Evolutionary conservation across 2,113 vertebrate species (phyloP), one percentile per base, ranked within the genome.

Genomic region (Callionymus lyra): DNA sequence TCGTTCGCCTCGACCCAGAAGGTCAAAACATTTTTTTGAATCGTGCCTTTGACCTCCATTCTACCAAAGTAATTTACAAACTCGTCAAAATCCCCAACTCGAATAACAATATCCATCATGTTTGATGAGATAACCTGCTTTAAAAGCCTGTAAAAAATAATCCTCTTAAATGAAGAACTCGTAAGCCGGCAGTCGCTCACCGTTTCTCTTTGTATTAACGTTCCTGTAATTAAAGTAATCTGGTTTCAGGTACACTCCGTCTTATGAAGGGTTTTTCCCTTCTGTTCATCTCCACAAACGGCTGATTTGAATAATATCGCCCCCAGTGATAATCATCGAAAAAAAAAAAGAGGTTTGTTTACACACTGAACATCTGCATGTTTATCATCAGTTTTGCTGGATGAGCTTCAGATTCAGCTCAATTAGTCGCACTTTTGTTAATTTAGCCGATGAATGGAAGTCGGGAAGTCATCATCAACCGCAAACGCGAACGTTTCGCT

Each of bases 361-460:
- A 36, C 44, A 47, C 32, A 39, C 11, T 32, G 46, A 54, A 36
- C 61, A 65, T 40, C 50, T 58, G 62, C 21, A 9, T 41, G n/a
- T 65, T 45, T 55, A 39, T 34, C 40, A 51, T 61, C 38, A 44
- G 33, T 41, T 38, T 47, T 49, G 21, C 52, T 38, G 31, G 17
- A 14, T 33, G 43, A 50, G 45, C 39, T 47, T 14, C 1, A 0
- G 1, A 33, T 50, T 50, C 27, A 41, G 43, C 51, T 41, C 3
- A 41, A 53, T 56, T 43, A 52, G 48, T 16, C 46, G 31, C 38
- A 47, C 16, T 41, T 38, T 10, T 18, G 41, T 44, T 45, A 41
- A 44, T 50, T 44, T 50, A 50, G 15, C 14, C 35, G 36, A 1
- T 34, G 33, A 58, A 50, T 65, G 33, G 15, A 44, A 50, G 60